Conservation (phyloP, 2,113 vertebrate genomes). For the Oryzias woworae region DNA sequence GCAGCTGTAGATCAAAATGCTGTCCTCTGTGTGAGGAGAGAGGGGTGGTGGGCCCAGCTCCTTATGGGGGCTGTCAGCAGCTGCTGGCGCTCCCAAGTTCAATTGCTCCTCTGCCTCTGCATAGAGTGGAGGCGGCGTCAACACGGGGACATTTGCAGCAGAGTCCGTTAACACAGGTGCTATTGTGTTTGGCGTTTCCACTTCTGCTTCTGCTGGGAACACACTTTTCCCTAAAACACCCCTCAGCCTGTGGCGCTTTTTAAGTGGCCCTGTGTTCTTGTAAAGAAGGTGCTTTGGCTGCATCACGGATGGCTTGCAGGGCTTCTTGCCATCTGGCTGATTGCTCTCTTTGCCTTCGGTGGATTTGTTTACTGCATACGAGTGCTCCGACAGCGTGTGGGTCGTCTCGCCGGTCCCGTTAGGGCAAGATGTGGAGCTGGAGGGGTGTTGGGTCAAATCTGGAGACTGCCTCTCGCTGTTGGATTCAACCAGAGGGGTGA, state of each 20-base stretch:
- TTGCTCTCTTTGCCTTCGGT: conserved; percentile 56
- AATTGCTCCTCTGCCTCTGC: conserved; percentile 45
- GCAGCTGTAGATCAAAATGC: conserved; percentile 78
- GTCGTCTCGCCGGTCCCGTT: conserved; percentile 81
- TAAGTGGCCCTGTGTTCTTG: conserved; percentile 73
- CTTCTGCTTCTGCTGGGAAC: conserved; percentile 42
- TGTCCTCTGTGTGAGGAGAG: conserved; percentile 63
- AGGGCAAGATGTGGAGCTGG: conserved; percentile 60
- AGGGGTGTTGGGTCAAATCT: conserved; percentile 68
- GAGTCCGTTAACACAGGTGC: conserved; percentile 36
- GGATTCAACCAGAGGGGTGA: conserved; percentile 86
- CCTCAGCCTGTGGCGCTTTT: conserved; percentile 76
- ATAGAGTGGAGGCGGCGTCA: conserved; percentile 51
- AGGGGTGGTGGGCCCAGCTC: conserved; percentile 72
- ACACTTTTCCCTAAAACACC: conserved; percentile 46
- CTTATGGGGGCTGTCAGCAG: conserved; percentile 39
- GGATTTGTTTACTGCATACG: conserved; percentile 85
- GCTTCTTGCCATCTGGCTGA: conserved; percentile 53
- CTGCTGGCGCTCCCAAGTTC: conserved; percentile 28
- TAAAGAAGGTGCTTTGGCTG: conserved; percentile 64
- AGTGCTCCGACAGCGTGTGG: conserved; percentile 90
- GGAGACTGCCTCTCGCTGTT: conserved; percentile 82
- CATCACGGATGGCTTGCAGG: conserved; percentile 43
- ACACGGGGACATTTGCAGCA: conserved; percentile 18
- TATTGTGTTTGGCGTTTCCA: conserved; percentile 35